Evolutionary conservation across 2,797 vertebrate species (phyloP).

Genomic region (Paedocypris micromegethes): DNA sequence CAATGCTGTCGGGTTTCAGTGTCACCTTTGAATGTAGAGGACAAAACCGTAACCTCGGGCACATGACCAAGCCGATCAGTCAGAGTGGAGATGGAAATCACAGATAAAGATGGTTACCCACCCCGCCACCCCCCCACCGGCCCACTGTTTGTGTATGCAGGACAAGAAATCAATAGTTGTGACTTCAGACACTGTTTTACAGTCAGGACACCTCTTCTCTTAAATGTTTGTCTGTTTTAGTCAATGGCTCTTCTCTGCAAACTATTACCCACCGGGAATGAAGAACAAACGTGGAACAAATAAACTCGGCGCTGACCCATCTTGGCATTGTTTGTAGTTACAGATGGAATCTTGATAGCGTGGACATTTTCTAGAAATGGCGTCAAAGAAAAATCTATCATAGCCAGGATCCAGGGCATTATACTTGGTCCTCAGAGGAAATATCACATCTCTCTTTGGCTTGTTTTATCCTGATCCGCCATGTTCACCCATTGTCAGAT

Average conservation of each 20-base stretch:
- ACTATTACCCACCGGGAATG: slow-evolving; percentile 64
- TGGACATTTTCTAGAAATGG: slow-evolving; percentile 60
- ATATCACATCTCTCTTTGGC: slow-evolving; percentile 61
- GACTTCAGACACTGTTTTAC: slow-evolving; percentile 71
- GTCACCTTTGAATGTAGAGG: slow-evolving; percentile 55
- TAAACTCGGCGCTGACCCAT: slow-evolving; percentile 59
- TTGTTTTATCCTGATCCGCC: slow-evolving; percentile 69
- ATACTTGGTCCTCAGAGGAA: slow-evolving; percentile 63
- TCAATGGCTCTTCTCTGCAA: slow-evolving; percentile 72
- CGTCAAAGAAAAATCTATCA: slow-evolving; percentile 65
- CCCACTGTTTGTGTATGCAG: slow-evolving; percentile 63
- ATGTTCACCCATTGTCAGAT: slow-evolving; percentile 56
- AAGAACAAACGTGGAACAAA: slow-evolving; percentile 70
- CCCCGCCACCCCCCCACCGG: slow-evolving; percentile 30
- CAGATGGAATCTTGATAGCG: slow-evolving; percentile 65
- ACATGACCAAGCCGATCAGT: slow-evolving; percentile 58
- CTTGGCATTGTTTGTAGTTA: slow-evolving; percentile 63
- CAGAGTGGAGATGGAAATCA: slow-evolving; percentile 61
- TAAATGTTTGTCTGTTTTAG: slow-evolving; percentile 79
- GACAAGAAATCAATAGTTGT: slow-evolving; percentile 73
- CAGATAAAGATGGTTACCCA: slow-evolving; percentile 67
- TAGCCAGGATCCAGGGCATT: slow-evolving; percentile 61
- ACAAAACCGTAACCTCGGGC: slow-evolving; percentile 58
- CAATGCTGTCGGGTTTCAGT: slow-evolving; percentile 55
- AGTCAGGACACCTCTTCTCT: slow-evolving; percentile 65